These are phyloP conservation scores for Thelaira solivaga DNA, from an alignment of 2,888 invertebrate genomes.

Conservation along the genomic window DNA sequence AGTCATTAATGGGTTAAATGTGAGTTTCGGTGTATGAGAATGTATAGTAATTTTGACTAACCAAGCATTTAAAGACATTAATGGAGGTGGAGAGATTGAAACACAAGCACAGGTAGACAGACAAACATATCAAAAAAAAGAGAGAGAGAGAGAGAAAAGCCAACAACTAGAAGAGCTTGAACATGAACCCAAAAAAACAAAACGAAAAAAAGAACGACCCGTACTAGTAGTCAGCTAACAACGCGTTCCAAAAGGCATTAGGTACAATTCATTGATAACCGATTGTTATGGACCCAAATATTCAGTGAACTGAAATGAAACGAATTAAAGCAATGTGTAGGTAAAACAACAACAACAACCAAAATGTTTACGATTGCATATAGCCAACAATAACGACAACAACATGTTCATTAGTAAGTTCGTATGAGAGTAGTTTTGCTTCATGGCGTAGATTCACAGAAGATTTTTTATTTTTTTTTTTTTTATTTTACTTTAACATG, in stretches of 20 bases:
- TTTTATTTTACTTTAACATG: too few relatives aligned
- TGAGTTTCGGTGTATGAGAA: constrained; percentile 34
- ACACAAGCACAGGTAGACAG: constrained; percentile 4
- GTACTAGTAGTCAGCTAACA: constrained; percentile 47
- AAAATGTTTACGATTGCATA: too few relatives aligned
- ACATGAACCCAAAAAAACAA: background rate
- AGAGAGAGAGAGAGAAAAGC: constrained; percentile 27
- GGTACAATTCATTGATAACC: constrained; percentile 73
- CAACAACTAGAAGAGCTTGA: background rate
- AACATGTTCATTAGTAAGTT: background rate
- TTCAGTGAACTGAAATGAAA: constrained; percentile 75
- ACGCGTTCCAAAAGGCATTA: constrained; percentile 66
- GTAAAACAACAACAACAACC: too few relatives aligned
- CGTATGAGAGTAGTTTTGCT: background rate
- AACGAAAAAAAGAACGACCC: background rate
- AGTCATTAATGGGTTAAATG: constrained; percentile 56
- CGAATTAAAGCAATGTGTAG: constrained; percentile 69
- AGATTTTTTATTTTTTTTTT: too few relatives aligned
- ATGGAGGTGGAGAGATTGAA: constrained; percentile 33
- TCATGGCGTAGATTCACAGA: too few relatives aligned
- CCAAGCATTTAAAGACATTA: constrained; percentile 58
- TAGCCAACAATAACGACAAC: too few relatives aligned
- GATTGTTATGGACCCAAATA: constrained; percentile 74
- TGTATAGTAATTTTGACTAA: constrained; percentile 52
- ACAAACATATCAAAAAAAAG: background rate